A percentile compares a stretch with the other conserved stretches of the same genome.
These are phyloP conservation scores for Lithobates sylvaticus DNA, from an alignment of 2,797 vertebrate species.

Conservation along the genomic window DNA sequence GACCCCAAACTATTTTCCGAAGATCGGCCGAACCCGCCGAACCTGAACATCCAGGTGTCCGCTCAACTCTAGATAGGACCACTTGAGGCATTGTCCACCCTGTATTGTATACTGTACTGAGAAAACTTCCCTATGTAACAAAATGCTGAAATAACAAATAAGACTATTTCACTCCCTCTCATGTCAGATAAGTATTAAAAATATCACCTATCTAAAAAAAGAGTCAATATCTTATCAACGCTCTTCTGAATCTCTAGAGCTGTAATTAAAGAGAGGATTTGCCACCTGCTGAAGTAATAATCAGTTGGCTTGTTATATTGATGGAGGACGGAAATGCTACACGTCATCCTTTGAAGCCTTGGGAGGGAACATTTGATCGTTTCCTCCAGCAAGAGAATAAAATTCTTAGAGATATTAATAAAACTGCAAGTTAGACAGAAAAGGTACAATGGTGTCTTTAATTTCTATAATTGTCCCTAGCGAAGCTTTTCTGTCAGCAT, in stretches of 20 bases:
- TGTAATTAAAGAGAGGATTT: constrained; percentile 19
- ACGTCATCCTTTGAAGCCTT: not conserved
- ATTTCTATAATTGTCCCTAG: constrained; percentile 13
- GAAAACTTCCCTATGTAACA: too few species aligned
- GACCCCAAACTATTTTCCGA: too few species aligned
- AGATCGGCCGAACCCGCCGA: too few species aligned
- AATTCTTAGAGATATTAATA: constrained; percentile 29
- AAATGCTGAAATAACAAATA: too few species aligned
- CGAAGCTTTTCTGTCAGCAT: constrained; percentile 43
- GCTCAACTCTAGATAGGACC: too few species aligned
- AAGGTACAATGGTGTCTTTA: constrained; percentile 6
- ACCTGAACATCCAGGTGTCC: too few species aligned
- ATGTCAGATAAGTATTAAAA: not conserved
- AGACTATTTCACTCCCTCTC: too few species aligned
- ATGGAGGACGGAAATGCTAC: not conserved
- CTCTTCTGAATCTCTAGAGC: not conserved
- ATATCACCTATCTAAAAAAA: not conserved
- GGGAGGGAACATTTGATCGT: constrained; percentile 1
- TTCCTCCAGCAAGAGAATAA: not conserved
- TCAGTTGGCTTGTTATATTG: not conserved
- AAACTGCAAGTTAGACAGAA: constrained; percentile 29
- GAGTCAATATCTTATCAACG: not conserved
- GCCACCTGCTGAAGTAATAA: constrained; percentile 27
- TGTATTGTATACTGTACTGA: too few species aligned
- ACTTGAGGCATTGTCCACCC: too few species aligned